phyloP scores from a whole-genome alignment of 2,113 vertebrate species.

The Anhinga rufa region DNA sequence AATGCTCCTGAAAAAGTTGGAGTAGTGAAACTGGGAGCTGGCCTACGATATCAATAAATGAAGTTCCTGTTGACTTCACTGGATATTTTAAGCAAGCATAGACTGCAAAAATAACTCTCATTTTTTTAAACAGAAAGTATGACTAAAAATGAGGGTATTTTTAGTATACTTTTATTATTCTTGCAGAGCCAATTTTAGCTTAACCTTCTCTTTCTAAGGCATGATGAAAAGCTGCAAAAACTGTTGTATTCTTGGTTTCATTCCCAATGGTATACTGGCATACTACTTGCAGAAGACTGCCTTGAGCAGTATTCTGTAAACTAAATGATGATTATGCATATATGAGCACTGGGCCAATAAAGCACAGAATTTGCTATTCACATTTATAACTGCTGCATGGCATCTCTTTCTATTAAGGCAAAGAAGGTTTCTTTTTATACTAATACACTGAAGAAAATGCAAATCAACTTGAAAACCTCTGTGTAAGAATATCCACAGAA shows the following conservation, averaged over 20 bases:
- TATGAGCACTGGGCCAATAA: conserved; percentile 11
- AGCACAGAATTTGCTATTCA: neutral
- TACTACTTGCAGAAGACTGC: neutral
- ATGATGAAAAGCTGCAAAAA: neutral
- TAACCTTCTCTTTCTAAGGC: neutral
- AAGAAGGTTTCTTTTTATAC: neutral
- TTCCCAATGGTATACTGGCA: neutral
- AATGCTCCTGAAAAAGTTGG: neutral
- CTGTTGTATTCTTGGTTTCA: conserved; percentile 9
- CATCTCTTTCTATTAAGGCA: neutral
- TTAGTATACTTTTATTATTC: conserved; percentile 14
- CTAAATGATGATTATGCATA: neutral
- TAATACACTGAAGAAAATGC: neutral
- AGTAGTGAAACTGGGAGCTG: neutral
- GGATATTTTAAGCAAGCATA: conserved; percentile 14
- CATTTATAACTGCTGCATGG: neutral
- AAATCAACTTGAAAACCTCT: neutral
- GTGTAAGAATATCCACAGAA: neutral
- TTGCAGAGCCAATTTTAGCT: conserved; percentile 28
- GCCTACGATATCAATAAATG: neutral
- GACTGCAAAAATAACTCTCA: neutral
- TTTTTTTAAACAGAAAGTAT: neutral
- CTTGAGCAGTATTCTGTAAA: conserved; percentile 21
- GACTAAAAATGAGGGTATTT: conserved; percentile 3
- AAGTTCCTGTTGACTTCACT: neutral